A percentile compares a stretch with the other conserved stretches of the same genome.
Evolutionary conservation across 2,888 invertebrate genomes (phyloP).

Genomic region (Caenorhabditis parvicauda): DNA sequence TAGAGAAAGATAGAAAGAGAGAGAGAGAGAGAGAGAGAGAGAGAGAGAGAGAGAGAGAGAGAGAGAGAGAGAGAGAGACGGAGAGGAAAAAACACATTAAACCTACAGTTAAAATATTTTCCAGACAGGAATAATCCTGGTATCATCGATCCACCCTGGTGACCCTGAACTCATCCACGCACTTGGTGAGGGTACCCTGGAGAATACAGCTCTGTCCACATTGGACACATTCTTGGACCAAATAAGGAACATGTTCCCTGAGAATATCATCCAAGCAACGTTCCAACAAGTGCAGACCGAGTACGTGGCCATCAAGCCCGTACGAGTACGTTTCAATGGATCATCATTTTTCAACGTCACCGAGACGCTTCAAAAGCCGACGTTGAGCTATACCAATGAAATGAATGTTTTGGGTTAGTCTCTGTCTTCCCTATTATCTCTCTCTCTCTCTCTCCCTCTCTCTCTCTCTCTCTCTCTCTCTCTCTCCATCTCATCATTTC

Average conservation of each 20-base stretch:
- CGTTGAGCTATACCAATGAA: conserved; percentile 67
- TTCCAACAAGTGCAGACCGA: conserved; percentile 62
- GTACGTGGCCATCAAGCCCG: conserved; percentile 40
- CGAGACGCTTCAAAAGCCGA: conserved; percentile 42
- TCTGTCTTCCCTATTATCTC: background rate
- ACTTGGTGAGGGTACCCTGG: conserved; percentile 57
- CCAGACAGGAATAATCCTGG: conserved; percentile 70
- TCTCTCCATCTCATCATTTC: conserved; percentile 4
- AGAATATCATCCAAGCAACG: conserved; percentile 82
- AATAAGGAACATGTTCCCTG: conserved; percentile 87
- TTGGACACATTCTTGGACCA: conserved; percentile 85
- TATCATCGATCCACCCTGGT: conserved; percentile 72
- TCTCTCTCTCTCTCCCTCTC: no score
- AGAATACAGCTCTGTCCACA: conserved; percentile 61
- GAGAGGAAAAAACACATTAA: background rate
- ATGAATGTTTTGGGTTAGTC: conserved; percentile 71
- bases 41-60: no score
- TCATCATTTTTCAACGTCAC: conserved; percentile 36
- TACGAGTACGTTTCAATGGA: conserved; percentile 26
- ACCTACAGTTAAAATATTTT: background rate
- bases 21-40: no score
- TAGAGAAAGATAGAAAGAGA: no score
- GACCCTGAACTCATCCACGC: conserved; percentile 64
- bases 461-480: no score
- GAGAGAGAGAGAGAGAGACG: no score